A percentile compares a stretch with the other conserved stretches of the same genome.
Conservation (phyloP, 2,888 invertebrate genomes). For the Apoderus coryli region DNA sequence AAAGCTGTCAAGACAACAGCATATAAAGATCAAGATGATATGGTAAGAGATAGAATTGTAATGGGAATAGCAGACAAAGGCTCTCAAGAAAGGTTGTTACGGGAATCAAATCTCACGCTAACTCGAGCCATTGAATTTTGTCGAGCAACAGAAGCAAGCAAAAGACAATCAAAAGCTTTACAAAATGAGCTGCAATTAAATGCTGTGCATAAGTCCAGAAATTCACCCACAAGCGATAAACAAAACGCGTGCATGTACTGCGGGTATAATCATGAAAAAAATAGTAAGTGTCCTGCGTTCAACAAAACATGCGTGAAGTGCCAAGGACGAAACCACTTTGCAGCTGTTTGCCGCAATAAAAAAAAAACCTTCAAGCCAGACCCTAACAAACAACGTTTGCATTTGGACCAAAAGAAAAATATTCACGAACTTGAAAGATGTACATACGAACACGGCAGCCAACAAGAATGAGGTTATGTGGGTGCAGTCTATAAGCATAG, state of each 20-base stretch:
- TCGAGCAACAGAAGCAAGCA: constrained; percentile 16
- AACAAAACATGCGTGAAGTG: no score
- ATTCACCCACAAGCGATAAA: no score
- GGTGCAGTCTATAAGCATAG: no score
- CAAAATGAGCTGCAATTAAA: no score
- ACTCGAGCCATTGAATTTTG: constrained; percentile 17
- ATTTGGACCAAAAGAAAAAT: constrained; percentile 8
- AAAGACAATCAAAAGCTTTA: constrained; percentile 15
- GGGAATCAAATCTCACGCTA: constrained; percentile 16
- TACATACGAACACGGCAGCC: not conserved
- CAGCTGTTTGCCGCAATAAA: constrained; percentile 6
- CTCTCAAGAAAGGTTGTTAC: constrained; percentile 16
- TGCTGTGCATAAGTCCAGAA: no score
- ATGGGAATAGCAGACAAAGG: constrained; percentile 17
- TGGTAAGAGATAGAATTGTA: constrained; percentile 20
- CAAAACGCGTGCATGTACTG: constrained; percentile 9
- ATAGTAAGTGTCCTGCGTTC: no score
- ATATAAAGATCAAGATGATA: constrained; percentile 18
- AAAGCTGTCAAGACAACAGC: constrained; percentile 19
- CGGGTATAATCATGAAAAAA: constrained; percentile 9
- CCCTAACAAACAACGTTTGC: no score
- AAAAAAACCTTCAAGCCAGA: no score
- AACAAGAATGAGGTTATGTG: not conserved
- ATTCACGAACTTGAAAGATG: constrained; percentile 7
- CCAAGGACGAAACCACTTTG: constrained; percentile 9